phyloP scores from a whole-genome alignment of 2,797 vertebrate genomes.

The Acropternis orthonyx region DNA sequence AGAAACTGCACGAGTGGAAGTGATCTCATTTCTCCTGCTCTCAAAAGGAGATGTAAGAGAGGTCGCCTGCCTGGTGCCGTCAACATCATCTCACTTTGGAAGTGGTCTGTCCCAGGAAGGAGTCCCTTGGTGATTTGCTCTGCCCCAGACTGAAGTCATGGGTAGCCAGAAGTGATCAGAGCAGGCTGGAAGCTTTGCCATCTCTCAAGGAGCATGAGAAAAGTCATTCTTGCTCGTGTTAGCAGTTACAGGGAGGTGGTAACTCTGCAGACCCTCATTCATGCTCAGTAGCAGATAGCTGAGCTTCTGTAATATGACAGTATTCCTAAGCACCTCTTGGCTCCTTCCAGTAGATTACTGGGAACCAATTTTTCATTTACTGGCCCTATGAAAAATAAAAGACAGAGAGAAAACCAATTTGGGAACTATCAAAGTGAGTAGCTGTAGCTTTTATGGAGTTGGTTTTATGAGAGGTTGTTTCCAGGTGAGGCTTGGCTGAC shows the following conservation, averaged over 20 bases:
- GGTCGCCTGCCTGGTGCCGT: not conserved
- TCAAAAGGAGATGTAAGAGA: not conserved
- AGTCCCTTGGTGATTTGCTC: not conserved
- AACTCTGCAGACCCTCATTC: not conserved
- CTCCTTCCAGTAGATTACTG: slow-evolving; percentile 71
- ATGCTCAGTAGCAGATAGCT: not conserved
- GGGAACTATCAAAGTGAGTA: slow-evolving; percentile 83
- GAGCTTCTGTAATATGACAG: slow-evolving; percentile 71
- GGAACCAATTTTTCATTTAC: slow-evolving; percentile 67
- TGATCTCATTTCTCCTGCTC: not conserved
- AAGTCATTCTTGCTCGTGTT: not conserved
- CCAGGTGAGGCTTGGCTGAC: slow-evolving; percentile 79
- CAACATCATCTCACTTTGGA: not conserved
- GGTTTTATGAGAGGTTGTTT: slow-evolving; percentile 85
- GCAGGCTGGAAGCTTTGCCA: not conserved
- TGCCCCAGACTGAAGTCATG: not conserved
- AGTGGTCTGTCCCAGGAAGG: not conserved
- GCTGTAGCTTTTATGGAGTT: slow-evolving; percentile 83
- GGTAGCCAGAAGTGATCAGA: not conserved
- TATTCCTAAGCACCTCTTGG: slow-evolving; percentile 73
- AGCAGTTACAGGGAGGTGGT: not conserved
- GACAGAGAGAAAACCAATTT: slow-evolving; percentile 28
- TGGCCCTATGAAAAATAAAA: not conserved
- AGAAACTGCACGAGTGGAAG: not conserved
- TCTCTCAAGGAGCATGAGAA: not conserved